A percentile compares a stretch with the other conserved stretches of the same genome.
These are phyloP conservation scores for Tetramorium parvispinum DNA, from an alignment of 1,140 invertebrate species.

Conservation along the genomic window DNA sequence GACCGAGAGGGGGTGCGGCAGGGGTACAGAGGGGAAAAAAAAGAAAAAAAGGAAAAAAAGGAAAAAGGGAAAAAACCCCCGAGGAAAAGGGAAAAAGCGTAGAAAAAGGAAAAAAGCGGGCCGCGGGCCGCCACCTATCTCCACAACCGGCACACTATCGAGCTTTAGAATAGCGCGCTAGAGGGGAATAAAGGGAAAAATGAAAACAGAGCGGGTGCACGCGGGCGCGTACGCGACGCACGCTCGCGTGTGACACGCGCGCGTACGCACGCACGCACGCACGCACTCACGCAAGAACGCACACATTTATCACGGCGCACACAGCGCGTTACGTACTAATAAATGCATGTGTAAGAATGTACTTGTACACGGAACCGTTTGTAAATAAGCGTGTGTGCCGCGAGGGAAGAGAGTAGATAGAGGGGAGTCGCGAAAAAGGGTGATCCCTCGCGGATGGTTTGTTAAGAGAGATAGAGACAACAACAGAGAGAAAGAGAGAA, in stretches of 20 bases:
- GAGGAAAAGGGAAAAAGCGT: constrained; percentile 66
- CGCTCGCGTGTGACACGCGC: not conserved
- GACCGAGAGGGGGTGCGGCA: not conserved
- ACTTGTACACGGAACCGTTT: constrained; percentile 48
- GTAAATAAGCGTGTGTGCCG: constrained; percentile 68
- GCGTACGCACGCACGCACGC: not conserved
- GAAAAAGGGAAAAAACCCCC: constrained; percentile 3
- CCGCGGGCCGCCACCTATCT: constrained; percentile 46
- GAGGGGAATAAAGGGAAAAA: constrained; percentile 57
- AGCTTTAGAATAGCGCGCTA: constrained; percentile 55
- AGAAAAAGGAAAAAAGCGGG: constrained; percentile 73
- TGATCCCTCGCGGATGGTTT: constrained; percentile 72
- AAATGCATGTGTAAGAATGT: constrained; percentile 50
- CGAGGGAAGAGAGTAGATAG: constrained; percentile 51
- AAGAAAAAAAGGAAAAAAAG: not conserved
- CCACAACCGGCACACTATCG: constrained; percentile 55
- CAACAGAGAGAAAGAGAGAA: not conserved
- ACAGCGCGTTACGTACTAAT: constrained; percentile 31
- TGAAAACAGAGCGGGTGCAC: constrained; percentile 51
- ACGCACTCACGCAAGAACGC: not conserved
- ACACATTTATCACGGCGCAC: not conserved
- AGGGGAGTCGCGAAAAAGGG: constrained; percentile 73
- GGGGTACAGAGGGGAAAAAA: not conserved
- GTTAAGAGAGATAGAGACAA: constrained; percentile 46
- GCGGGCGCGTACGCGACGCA: not conserved